Conservation (phyloP, 2,797 vertebrate species). For the Chrosomus eos region DNA sequence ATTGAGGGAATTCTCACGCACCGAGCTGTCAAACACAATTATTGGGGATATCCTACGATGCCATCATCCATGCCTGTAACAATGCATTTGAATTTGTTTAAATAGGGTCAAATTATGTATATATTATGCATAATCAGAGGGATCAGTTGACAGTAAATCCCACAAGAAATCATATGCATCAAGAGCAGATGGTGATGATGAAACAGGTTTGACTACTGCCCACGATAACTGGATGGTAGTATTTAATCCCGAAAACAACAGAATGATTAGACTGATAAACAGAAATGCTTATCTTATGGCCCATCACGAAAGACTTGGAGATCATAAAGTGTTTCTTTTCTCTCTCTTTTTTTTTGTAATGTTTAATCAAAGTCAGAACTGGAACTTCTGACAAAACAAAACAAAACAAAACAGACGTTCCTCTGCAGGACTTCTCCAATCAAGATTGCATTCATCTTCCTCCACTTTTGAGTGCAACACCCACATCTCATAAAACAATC, state of each 20-base stretch:
- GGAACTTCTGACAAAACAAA: neutral
- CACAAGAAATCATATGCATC: neutral
- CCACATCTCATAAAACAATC: too few species aligned
- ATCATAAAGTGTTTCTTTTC: neutral
- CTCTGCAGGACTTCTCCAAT: too few species aligned
- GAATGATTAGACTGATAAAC: constrained; percentile 23
- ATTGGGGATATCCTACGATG: constrained; percentile 61
- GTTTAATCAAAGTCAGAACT: neutral
- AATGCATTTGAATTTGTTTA: constrained; percentile 33
- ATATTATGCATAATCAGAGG: neutral
- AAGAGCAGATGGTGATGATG: constrained; percentile 11
- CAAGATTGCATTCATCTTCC: neutral
- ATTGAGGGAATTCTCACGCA: constrained; percentile 65
- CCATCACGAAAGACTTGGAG: neutral
- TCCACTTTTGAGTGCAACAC: too few species aligned
- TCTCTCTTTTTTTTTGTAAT: too few species aligned
- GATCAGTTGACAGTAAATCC: constrained; percentile 25
- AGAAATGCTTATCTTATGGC: constrained; percentile 4
- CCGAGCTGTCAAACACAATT: constrained; percentile 70
- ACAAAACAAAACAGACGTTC: too few species aligned
- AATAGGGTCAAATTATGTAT: constrained; percentile 50
- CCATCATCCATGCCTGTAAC: constrained; percentile 38
- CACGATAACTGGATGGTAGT: neutral
- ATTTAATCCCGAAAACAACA: constrained; percentile 9
- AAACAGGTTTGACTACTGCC: constrained; percentile 16